A percentile compares a stretch with the other conserved stretches of the same genome.
These are phyloP conservation scores for Pristionchus entomophagus DNA, from an alignment of 2,888 invertebrate genomes.

Conservation along the genomic window DNA sequence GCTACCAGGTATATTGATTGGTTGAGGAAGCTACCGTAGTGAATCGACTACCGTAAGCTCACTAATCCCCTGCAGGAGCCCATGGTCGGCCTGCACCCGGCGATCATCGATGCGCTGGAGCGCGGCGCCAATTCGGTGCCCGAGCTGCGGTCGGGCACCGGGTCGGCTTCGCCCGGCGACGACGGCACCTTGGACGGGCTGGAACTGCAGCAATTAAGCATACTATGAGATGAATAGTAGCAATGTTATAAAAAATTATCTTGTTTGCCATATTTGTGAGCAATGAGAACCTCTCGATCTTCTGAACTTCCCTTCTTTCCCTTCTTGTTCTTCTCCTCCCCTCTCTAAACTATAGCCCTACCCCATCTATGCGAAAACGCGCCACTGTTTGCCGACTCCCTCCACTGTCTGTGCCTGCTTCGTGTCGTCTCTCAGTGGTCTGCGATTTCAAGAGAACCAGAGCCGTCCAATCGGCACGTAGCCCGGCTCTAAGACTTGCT, in stretches of 20 bases:
- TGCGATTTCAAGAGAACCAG: not conserved
- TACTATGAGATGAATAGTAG: too few species aligned
- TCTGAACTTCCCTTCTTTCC: not conserved
- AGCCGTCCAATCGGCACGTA: not conserved
- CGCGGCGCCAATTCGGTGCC: not conserved
- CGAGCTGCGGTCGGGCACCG: not conserved
- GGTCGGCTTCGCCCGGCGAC: not conserved
- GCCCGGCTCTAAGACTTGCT: not conserved
- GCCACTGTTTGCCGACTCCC: not conserved
- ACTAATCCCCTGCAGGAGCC: not conserved
- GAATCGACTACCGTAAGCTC: not conserved
- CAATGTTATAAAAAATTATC: too few species aligned
- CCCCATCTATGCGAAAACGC: not conserved
- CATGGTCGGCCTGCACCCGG: not conserved
- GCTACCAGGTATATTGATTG: not conserved
- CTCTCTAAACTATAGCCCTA: conserved; percentile 33
- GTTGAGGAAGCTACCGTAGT: too few species aligned
- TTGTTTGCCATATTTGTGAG: too few species aligned
- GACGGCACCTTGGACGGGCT: not conserved
- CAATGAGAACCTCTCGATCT: too few species aligned
- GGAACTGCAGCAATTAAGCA: not conserved
- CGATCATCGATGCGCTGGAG: conserved; percentile 14
- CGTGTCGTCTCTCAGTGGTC: not conserved
- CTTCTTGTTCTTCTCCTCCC: not conserved
- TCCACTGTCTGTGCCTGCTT: not conserved